Conservation (phyloP, 2,113 vertebrate genomes). For the Corythornis cristatus region DNA sequence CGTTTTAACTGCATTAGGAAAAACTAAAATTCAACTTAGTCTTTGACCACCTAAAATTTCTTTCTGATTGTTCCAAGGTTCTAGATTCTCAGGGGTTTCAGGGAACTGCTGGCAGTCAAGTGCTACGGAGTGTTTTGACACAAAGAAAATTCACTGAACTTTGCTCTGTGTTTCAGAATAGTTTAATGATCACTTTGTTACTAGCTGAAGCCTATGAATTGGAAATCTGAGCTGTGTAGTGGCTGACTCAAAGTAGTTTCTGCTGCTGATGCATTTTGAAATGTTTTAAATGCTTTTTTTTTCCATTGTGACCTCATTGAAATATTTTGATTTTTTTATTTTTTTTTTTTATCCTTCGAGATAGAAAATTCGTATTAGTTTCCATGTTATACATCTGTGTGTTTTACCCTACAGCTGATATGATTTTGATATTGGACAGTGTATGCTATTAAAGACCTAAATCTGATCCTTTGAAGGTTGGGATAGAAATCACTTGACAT, state of each 20-base stretch:
- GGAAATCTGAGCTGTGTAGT: constrained; percentile 48
- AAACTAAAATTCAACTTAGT: constrained; percentile 21
- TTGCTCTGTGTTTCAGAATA: constrained; percentile 69
- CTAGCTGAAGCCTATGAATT: constrained; percentile 57
- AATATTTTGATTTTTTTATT: not conserved
- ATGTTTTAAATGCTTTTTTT: constrained; percentile 64
- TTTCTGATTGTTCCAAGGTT: constrained; percentile 54
- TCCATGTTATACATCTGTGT: constrained; percentile 42
- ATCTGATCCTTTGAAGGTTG: constrained; percentile 56
- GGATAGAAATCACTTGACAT: constrained; percentile 73
- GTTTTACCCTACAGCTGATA: constrained; percentile 49
- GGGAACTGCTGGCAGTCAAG: constrained; percentile 49
- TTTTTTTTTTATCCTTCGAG: constrained; percentile 36
- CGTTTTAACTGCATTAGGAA: not conserved
- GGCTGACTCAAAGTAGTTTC: constrained; percentile 67
- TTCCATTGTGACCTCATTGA: constrained; percentile 68
- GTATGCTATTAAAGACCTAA: constrained; percentile 58
- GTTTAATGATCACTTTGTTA: constrained; percentile 68
- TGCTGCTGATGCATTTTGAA: constrained; percentile 67
- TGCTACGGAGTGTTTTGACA: not conserved
- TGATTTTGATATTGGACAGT: constrained; percentile 33
- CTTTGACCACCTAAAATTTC: constrained; percentile 40
- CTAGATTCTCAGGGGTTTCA: constrained; percentile 73
- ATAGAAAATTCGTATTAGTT: constrained; percentile 35
- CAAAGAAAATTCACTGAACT: constrained; percentile 52